Evolutionary conservation across 2,888 invertebrate species (phyloP).

Genomic region (Limnephilus lunatus): DNA sequence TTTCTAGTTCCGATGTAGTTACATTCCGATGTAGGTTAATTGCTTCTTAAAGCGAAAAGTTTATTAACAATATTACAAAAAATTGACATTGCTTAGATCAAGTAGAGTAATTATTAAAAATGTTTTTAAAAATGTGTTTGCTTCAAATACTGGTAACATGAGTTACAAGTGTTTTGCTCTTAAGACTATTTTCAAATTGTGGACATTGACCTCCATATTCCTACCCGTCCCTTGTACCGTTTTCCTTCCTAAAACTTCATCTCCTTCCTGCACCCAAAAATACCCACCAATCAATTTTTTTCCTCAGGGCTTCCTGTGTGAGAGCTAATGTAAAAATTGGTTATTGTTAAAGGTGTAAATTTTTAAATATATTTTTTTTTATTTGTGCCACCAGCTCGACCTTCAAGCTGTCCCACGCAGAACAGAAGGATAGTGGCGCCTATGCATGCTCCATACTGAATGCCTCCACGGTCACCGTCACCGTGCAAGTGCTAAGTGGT

Average conservation of each 20-base stretch:
- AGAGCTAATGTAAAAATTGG: background rate
- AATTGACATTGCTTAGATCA: background rate
- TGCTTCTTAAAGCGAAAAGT: background rate
- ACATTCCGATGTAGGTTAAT: too few relatives aligned
- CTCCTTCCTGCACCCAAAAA: too few relatives aligned
- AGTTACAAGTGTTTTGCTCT: too few relatives aligned
- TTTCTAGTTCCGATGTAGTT: too few relatives aligned
- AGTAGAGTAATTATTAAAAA: background rate
- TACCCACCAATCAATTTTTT: too few relatives aligned
- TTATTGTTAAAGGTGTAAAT: background rate
- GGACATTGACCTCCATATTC: too few relatives aligned
- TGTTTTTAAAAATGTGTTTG: background rate
- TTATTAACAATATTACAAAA: background rate
- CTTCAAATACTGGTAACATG: too few relatives aligned
- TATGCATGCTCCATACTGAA: conserved; percentile 82
- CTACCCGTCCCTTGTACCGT: too few relatives aligned
- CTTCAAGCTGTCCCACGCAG: conserved; percentile 77
- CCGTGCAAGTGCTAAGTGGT: conserved; percentile 84
- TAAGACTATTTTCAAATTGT: too few relatives aligned
- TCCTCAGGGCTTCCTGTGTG: too few relatives aligned
- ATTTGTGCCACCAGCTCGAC: conserved; percentile 71
- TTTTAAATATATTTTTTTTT: too few relatives aligned
- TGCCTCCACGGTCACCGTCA: conserved; percentile 80
- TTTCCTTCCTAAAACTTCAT: too few relatives aligned
- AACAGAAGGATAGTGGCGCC: conserved; percentile 81